Conservation (phyloP, 2,797 vertebrate genomes). For the Acanthornis magna region DNA sequence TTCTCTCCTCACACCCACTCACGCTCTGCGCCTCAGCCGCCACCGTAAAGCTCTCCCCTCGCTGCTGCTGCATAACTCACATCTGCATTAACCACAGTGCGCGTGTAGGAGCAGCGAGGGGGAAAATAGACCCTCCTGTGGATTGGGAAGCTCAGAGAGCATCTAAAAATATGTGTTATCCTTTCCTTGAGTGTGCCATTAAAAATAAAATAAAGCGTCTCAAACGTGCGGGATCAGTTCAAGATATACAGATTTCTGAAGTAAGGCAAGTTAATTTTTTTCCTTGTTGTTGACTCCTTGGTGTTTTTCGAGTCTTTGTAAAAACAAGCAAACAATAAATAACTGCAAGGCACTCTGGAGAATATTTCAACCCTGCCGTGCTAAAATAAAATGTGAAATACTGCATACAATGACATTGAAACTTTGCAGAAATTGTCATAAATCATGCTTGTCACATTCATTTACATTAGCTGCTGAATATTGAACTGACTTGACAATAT, state of each 20-base stretch:
- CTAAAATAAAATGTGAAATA: not conserved
- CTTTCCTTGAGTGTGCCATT: not conserved
- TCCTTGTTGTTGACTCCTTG: not conserved
- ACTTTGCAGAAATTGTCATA: not conserved
- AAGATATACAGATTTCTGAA: not conserved
- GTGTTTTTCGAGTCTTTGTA: not conserved
- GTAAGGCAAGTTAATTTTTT: not conserved
- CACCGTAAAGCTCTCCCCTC: not conserved
- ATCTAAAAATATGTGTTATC: not conserved
- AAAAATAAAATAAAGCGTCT: not conserved
- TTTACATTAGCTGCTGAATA: not conserved
- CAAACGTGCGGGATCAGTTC: not conserved
- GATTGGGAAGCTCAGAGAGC: not conserved
- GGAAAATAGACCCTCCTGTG: not conserved
- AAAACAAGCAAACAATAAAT: not conserved
- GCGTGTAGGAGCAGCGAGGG: not conserved
- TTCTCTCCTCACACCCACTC: not conserved
- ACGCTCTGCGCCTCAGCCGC: not conserved
- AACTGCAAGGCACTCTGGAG: not conserved
- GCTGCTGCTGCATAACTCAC: not conserved
- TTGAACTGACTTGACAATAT: not conserved
- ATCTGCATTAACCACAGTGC: not conserved
- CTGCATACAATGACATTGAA: not conserved
- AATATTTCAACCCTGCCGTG: not conserved
- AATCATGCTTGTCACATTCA: not conserved